Percentiles rank a stretch among this genome's conserved stretches.
Conservation (phyloP, 1,140 invertebrate species). For the Proales similis region DNA sequence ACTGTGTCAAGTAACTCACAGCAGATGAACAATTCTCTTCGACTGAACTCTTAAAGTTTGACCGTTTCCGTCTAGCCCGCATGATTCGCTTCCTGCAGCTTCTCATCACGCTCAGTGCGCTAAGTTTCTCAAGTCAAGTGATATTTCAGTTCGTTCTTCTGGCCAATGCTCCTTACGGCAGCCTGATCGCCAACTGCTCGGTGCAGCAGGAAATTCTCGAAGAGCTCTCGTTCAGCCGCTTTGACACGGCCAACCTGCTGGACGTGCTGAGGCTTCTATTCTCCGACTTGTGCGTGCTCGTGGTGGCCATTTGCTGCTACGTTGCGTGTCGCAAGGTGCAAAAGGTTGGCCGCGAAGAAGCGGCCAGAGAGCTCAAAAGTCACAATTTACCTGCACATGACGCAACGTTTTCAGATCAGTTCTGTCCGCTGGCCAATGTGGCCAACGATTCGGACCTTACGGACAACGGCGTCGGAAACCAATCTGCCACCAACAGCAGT, state of each 20-base stretch:
- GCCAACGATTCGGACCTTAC: background rate
- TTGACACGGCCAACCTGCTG: background rate
- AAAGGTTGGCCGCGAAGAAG: background rate
- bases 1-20: background rate
- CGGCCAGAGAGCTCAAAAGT: background rate
- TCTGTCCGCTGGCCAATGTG: slow-evolving; percentile 24
- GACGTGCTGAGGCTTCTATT: slow-evolving; percentile 6
- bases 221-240: slow-evolving; percentile 1
- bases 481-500: background rate
- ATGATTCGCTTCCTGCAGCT: background rate
- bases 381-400: slow-evolving; percentile 15
- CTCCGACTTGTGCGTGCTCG: background rate
- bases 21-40: background rate
- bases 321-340: background rate
- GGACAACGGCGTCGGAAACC: background rate
- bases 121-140: background rate
- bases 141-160: slow-evolving; percentile 23
- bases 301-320: background rate
- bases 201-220: slow-evolving; percentile 20
- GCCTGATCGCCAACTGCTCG: background rate
- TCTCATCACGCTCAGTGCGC: background rate
- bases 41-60: background rate
- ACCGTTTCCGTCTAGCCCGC: background rate
- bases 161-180: background rate
- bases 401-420: slow-evolving; percentile 26